These are phyloP conservation scores for Rhynchopsitta pachyrhyncha DNA, from an alignment of 2,113 vertebrate species.

Conservation along the genomic window DNA sequence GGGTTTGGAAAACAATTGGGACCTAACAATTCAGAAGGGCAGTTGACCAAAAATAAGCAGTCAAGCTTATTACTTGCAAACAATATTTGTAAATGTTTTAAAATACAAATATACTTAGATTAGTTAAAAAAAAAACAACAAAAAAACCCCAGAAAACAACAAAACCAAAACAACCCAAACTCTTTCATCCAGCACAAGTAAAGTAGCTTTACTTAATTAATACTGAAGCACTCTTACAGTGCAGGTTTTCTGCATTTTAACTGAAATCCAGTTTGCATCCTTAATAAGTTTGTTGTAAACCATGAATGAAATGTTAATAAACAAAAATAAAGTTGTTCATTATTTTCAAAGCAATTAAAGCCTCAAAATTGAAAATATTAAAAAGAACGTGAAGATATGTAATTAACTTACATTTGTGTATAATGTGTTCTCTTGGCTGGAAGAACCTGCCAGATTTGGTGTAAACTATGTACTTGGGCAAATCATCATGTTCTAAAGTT, in stretches of 20 bases:
- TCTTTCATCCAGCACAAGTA: background rate
- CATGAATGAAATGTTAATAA: background rate
- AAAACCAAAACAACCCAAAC: accelerated
- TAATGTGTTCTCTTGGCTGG: background rate
- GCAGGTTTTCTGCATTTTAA: background rate
- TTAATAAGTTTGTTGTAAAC: background rate
- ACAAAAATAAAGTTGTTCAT: background rate
- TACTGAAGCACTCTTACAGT: background rate
- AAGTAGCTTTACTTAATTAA: background rate
- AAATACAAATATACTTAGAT: background rate
- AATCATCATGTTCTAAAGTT: background rate
- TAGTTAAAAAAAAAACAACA: background rate
- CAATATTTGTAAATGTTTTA: background rate
- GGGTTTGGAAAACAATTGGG: background rate
- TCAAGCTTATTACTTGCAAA: background rate
- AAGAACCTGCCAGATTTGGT: background rate
- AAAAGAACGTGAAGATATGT: background rate
- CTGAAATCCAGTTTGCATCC: background rate
- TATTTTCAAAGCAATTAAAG: background rate
- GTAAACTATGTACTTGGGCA: background rate
- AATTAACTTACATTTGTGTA: background rate
- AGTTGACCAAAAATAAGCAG: background rate
- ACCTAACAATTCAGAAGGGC: background rate
- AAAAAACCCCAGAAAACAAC: background rate
- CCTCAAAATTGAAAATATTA: background rate